Conservation (phyloP, 2,113 vertebrate species). For the Crypturellus undulatus region DNA sequence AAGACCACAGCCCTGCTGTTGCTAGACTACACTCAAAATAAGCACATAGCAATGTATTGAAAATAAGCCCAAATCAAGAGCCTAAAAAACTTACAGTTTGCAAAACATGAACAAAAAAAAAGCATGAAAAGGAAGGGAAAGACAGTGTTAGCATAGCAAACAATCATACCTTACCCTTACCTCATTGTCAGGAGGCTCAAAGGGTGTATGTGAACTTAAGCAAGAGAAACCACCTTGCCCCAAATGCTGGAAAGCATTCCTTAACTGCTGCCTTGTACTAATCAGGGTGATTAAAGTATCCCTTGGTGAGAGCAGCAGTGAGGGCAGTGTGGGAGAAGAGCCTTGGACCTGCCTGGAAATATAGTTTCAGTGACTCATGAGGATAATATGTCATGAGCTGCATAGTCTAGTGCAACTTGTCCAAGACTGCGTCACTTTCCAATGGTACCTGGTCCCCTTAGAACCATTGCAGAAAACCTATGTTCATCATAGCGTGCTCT, state of each 20-base stretch:
- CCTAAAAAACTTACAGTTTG: background rate
- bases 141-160: background rate
- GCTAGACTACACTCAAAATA: background rate
- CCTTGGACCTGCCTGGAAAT: background rate
- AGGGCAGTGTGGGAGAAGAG: background rate
- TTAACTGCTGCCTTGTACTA: background rate
- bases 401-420: background rate
- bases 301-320: background rate
- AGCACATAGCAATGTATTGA: background rate
- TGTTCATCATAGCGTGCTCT: background rate
- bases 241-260: background rate
- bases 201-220: background rate
- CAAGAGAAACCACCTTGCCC: background rate
- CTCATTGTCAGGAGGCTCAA: background rate
- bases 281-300: background rate
- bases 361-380: constrained; percentile 8
- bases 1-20: background rate
- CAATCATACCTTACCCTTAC: background rate
- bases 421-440: background rate
- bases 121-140: background rate
- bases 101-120: background rate
- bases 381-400: background rate
- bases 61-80: background rate
- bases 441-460: constrained; percentile 34
- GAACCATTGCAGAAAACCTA: background rate